phyloP scores from a whole-genome alignment of 2,888 invertebrate genomes.

The Apamea anceps region DNA sequence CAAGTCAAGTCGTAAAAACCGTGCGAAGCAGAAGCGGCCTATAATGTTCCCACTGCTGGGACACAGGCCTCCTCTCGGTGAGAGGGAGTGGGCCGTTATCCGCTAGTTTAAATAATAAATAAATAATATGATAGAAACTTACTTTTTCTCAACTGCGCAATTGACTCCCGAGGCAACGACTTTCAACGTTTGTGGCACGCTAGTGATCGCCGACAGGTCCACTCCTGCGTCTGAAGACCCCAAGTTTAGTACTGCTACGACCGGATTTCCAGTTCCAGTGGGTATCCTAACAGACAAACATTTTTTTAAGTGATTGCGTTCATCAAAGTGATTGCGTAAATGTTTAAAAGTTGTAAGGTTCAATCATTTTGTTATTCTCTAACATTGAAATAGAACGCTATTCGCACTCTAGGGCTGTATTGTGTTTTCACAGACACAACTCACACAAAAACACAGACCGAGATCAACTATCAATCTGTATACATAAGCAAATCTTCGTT shows the following conservation, averaged over 20 bases:
- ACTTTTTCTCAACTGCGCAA: conserved; percentile 79
- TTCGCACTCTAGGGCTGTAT: background rate
- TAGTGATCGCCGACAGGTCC: conserved; percentile 76
- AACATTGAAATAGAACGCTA: background rate
- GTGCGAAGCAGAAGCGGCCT: too few relatives aligned
- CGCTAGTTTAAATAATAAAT: background rate
- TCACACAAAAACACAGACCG: background rate
- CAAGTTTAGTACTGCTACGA: conserved; percentile 86
- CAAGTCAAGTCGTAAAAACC: background rate
- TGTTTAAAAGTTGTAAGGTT: background rate
- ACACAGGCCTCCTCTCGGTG: background rate
- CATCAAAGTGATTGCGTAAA: too few relatives aligned
- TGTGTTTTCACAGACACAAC: background rate
- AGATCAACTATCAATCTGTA: background rate
- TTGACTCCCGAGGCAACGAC: conserved; percentile 80
- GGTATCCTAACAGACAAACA: conserved; percentile 65
- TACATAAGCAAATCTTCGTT: background rate
- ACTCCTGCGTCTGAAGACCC: conserved; percentile 74
- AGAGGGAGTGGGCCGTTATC: too few relatives aligned
- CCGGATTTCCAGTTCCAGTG: conserved; percentile 70
- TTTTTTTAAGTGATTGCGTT: too few relatives aligned
- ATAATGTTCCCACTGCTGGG: background rate
- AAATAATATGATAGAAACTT: conserved; percentile 36
- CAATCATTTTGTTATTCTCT: too few relatives aligned
- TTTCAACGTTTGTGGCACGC: conserved; percentile 72